Base-by-base conservation (phyloP, 2,888 invertebrate species). In the Pemphredon lugubris region DNA sequence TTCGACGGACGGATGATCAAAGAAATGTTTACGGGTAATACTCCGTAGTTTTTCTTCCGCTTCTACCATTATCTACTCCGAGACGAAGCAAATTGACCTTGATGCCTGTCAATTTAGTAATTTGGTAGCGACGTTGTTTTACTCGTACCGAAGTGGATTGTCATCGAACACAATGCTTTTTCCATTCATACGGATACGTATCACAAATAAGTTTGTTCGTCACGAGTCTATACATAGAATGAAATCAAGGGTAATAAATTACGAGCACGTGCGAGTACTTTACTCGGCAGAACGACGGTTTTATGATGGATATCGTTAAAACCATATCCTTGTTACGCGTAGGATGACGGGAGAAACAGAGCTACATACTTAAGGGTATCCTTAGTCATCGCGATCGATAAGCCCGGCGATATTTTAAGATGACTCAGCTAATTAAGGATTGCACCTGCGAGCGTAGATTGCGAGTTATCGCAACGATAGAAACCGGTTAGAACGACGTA, bases 301-400 rank as follows among this genome's bases (percentile, higher is more conserved):
- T 80, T 65, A 81, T 87, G 84, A 86, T 86, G 81, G 84, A 87
- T 87, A 77, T 77, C 79, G 83, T 82, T 87, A 84, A 87, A 87
- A 87, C 84, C 86, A 85, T 84, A 86, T 80, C 78, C 86, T 75
- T 86, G 87, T 86, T 75, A 65, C 53, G 55, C 50, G 72, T 55
- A 68, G 45, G 58, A 37, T 50, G 54, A 53, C 37, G 14, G 34
- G 21, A 18, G 32, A 45, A 61, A 65, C 20, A 55, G 23, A 44
- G 37, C 30, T 18, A 7, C 23, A 14, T 44, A 9, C 23, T 32
- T 32, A 45, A 18, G 55, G 44, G 40, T 20, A 21, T 57, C 47
- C 20, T 34, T 16, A 57, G 53, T 42, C 18, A 61, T 47, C 20
- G 11, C 26, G 34, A 34, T 54, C 37, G 30, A 50, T 50, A 40